Evolutionary conservation across 2,888 invertebrate genomes (phyloP), one percentile per base, ranked within the genome.

Genomic region (Drosophila subquinaria): DNA sequence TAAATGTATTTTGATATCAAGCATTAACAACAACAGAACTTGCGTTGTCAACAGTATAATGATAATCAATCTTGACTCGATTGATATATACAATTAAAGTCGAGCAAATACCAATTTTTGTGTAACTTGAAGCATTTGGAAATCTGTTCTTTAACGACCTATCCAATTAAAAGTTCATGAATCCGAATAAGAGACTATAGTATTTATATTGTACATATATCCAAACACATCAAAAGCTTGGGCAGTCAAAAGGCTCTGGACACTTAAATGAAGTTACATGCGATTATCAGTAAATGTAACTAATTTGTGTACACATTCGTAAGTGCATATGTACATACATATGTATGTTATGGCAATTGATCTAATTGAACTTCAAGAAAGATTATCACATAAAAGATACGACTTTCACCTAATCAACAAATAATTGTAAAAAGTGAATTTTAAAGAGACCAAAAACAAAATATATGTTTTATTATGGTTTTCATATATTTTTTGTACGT

Each of bases 261-360:
- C 53, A 55, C 8, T 55, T 69, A 43, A 38, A 60, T 55, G 71
- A 70, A 53, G 36, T 48, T 60, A 36, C 48, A 60, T 35, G 33
- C 48, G 53, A 69, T 60, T 69, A 60, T 40, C 40, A 47, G 13
- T 17, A 51, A 43, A 65, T 30, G 36, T 45, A 43, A 51, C 51
- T 61, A 50, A 45, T 62, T 27, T 36, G 10, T 17, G 13, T 36
- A 30, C 40, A 36, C 11, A 40, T 27, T 27, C 1, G 5, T 23
- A 4, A 4, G 23, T 23, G 23, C 23, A 4, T 23, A 23, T 5
- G 23, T 33, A 52, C 5, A 20, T 42, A 48, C 13, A 23, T 42
- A 48, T 13, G 40, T 13, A 11, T 23, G 23, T 30, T 33, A 40
- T 43, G 20, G 20, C 15, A 53, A 33, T 52, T 62, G n/a, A 23